phyloP scores from a whole-genome alignment of 2,113 vertebrate genomes.

The Terrapene triunguis region DNA sequence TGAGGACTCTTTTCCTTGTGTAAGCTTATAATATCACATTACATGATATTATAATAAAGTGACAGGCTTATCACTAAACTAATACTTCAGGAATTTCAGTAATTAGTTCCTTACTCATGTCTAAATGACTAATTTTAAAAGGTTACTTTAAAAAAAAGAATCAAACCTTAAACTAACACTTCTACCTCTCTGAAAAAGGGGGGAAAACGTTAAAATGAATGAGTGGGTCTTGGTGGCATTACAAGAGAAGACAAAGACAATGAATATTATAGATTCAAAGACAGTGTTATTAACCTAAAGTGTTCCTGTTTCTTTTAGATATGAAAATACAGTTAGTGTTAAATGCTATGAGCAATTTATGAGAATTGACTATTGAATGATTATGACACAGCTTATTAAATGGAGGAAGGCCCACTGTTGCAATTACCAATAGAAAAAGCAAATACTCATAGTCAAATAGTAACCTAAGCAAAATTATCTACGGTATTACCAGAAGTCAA shows the following conservation, averaged over 20 bases:
- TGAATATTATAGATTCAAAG: not conserved
- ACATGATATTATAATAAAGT: not conserved
- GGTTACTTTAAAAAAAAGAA: not conserved
- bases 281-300: not conserved
- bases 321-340: not conserved
- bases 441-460: not conserved
- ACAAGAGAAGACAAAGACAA: constrained; percentile 13
- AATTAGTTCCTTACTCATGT: not conserved
- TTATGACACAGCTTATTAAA: not conserved
- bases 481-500: not conserved
- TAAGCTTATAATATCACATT: not conserved
- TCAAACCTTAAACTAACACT: not conserved
- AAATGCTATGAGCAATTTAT: not conserved
- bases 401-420: not conserved
- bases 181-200: not conserved
- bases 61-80: not conserved
- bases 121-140: constrained; percentile 14
- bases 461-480: not conserved
- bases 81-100: not conserved
- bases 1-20: not conserved
- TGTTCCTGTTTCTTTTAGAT: constrained; percentile 5
- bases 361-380: not conserved
- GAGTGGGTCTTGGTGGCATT: constrained; percentile 7
- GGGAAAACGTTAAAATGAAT: constrained; percentile 28
- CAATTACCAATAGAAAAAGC: not conserved